phyloP scores from a whole-genome alignment of 2,888 invertebrate species.

The Anthophora plumipes region DNA sequence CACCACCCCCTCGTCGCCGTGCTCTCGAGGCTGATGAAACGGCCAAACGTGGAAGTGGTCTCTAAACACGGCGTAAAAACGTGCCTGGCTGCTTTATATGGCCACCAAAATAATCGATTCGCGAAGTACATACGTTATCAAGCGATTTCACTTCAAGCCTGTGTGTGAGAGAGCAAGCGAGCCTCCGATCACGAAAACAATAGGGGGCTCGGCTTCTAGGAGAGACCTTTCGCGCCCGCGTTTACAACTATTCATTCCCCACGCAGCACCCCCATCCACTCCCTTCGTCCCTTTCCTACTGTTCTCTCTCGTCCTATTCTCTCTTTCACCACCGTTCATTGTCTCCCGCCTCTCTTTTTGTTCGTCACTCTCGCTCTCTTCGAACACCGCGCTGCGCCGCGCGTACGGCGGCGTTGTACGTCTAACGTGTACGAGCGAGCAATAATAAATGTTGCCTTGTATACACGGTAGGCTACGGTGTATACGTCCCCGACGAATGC shows the following conservation, averaged over 20 bases:
- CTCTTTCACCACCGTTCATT: slow-evolving; percentile 24
- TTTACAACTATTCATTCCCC: slow-evolving; percentile 77
- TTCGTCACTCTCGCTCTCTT: slow-evolving; percentile 37
- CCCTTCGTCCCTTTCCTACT: slow-evolving; percentile 21
- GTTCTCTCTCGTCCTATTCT: slow-evolving; percentile 31
- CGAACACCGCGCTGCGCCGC: neutral
- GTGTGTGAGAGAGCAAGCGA: slow-evolving; percentile 58
- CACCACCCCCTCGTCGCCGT: slow-evolving; percentile 29
- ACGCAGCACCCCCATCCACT: slow-evolving; percentile 56
- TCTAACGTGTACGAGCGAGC: slow-evolving; percentile 53
- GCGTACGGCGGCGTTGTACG: slow-evolving; percentile 25
- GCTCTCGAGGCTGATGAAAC: neutral
- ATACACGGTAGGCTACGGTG: slow-evolving; percentile 58
- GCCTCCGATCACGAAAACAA: slow-evolving; percentile 74
- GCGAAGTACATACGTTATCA: slow-evolving; percentile 54
- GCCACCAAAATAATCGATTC: slow-evolving; percentile 67
- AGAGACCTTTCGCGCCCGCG: slow-evolving; percentile 79
- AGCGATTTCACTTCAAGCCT: slow-evolving; percentile 64
- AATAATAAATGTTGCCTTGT: slow-evolving; percentile 75
- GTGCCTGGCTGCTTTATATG: slow-evolving; percentile 39
- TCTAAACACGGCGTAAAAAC: slow-evolving; percentile 15
- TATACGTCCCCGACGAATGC: slow-evolving; percentile 57
- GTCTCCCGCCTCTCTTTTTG: slow-evolving; percentile 21
- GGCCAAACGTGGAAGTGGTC: slow-evolving; percentile 38
- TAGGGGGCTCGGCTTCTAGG: slow-evolving; percentile 72